Conservation (phyloP, 2,888 invertebrate species). For the Sepiola atlantica region DNA sequence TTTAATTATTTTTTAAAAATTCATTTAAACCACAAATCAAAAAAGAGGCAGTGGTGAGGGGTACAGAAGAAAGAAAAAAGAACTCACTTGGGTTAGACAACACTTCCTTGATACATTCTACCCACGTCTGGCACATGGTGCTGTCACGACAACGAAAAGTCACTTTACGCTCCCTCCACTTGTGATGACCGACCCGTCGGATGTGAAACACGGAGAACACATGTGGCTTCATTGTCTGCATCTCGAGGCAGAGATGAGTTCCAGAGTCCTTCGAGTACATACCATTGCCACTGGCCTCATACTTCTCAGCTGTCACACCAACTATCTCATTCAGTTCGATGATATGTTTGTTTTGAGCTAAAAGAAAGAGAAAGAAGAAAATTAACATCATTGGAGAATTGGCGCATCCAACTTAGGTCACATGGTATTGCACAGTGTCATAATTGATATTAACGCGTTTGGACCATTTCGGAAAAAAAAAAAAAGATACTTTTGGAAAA, state of each 20-base stretch:
- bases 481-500: no score
- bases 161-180: slow-evolving; percentile 68
- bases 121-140: slow-evolving; percentile 71
- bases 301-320: slow-evolving; percentile 45
- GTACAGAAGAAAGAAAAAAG: neutral
- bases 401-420: neutral
- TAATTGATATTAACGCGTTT: no score
- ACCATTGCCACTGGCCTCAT: slow-evolving; percentile 36
- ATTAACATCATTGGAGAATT: neutral
- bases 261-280: slow-evolving; percentile 37
- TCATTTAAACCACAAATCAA: no score
- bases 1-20: no score
- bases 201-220: slow-evolving; percentile 66
- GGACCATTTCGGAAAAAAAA: no score
- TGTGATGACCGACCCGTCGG: slow-evolving; percentile 62
- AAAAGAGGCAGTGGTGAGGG: no score
- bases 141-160: slow-evolving; percentile 67
- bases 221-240: slow-evolving; percentile 61
- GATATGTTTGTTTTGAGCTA: slow-evolving; percentile 45
- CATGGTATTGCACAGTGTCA: no score
- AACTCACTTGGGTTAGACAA: slow-evolving; percentile 68
- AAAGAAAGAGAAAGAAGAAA: neutral
- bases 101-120: slow-evolving; percentile 67
- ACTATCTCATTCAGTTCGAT: slow-evolving; percentile 47
- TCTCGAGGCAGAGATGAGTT: slow-evolving; percentile 61